Conservation (phyloP, 2,113 vertebrate species). For the Mystacornis crossleyi region DNA sequence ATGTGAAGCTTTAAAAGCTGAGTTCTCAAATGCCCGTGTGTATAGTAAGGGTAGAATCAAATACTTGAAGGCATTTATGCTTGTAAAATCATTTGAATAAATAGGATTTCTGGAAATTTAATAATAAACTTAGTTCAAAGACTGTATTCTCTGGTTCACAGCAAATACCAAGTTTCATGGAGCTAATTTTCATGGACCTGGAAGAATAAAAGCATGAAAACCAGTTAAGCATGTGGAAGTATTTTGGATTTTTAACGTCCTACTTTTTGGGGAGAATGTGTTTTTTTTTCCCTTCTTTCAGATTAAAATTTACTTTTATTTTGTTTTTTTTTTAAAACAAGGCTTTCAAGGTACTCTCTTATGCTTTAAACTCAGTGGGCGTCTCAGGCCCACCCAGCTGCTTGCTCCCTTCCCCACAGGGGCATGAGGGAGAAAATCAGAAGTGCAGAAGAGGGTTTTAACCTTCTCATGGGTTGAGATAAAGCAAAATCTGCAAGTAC, state of each 20-base stretch:
- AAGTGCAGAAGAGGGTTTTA: background rate
- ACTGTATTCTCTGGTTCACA: background rate
- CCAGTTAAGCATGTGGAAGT: background rate
- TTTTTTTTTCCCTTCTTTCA: background rate
- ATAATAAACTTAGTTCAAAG: background rate
- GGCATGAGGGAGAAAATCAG: background rate
- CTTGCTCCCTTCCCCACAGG: accelerated
- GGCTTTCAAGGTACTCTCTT: background rate
- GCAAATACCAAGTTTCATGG: background rate
- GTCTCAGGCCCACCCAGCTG: background rate
- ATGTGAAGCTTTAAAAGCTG: background rate
- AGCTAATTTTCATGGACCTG: background rate
- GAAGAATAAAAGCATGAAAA: background rate
- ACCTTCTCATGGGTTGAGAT: background rate
- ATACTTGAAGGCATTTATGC: background rate
- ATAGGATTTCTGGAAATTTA: background rate
- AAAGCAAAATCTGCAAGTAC: background rate
- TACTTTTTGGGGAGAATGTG: accelerated
- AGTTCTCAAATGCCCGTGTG: background rate
- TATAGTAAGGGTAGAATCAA: background rate
- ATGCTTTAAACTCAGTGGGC: background rate
- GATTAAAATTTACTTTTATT: background rate
- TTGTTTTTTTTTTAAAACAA: background rate
- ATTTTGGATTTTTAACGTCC: background rate
- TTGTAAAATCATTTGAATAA: background rate